Base-by-base conservation (phyloP, 1,140 invertebrate genomes). In the Pachypeltis micranthus region DNA sequence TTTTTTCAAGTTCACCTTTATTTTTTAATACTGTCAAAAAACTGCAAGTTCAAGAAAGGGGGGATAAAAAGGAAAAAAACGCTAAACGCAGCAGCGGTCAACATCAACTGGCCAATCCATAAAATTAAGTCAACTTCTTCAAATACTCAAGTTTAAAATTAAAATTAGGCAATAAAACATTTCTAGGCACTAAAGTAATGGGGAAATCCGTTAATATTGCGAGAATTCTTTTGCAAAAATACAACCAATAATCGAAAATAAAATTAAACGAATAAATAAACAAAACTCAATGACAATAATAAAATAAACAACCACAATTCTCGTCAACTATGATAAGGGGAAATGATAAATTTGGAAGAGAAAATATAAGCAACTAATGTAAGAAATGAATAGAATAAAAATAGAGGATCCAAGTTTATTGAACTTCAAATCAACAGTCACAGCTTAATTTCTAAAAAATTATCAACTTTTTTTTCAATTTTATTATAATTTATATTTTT, bases 371-470 rank as follows among this genome's bases (percentile, higher is more conserved):
- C n/a, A n/a, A n/a, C n/a, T n/a, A 51, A 51, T 16, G 4, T 51
- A 51, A 14, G 4, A 51, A 21, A 14, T 51, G 23, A 10, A 21
- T 10, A 10, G 47, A 51, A 51, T 10, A 21, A 51, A 51, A 21
- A 4, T 16, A 10, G 4, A 3, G 23, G 23, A 21, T 10, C 23
- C 47, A 51, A 10, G 4, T 16, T n/a, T n/a, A 51, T 51, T 21
- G 12, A 51, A 51, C 4, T 10, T 10, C 7, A 51, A 21, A 51
- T 10, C 12, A 51, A 51, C 12, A 21, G 12, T 21, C 47, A 51
- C 47, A 51, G 47, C 47, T 51, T 51, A 51, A 14, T 51, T 51
- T 51, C 47, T 51, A 51, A 21, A 51, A 51, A 51, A 39, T 10
- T 39, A 16, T 39, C 31, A 39, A 51, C 23, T 4, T 51, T 51